Base-by-base conservation (phyloP, 2,888 invertebrate genomes). In the Miltochrista miniata region DNA sequence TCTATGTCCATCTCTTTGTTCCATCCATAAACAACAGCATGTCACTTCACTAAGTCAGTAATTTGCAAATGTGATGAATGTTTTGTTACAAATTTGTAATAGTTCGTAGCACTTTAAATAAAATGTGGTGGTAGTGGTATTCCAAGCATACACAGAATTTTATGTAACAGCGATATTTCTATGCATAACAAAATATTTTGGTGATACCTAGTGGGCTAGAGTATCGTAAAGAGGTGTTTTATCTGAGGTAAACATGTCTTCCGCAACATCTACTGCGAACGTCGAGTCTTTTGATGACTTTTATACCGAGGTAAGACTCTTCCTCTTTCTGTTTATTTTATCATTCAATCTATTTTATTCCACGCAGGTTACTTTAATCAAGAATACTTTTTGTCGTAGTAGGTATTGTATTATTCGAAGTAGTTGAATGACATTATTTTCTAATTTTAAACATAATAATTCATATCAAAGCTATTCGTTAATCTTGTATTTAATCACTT, bases 281-380 rank as follows among this genome's bases (percentile, higher is more conserved):
- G 95, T 93, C 64, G 94, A 94, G 70, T 94, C 94, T 60, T 97
- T 97, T 78, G 95, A 96, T 70, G 95, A 94, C 68, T 97, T 96
- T 85, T 97, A 96, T 78, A 92, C 95, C 8, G 97, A 97, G 94
- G 97, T 96, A 93, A 1, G 43, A 38, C 13, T 43, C 35, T 10
- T 5, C 1, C 1, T 10, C 5, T 29, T 1, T 35, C 13, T 8
- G 12, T 4, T 11, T 13, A 12, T 24, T 11, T 9, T n/a, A 11
- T 9, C 5, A 24, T 24, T 24, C 18, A 24, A 24, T 24, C 18
- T 24, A 24, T 24, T 24, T 2, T 4, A 24, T 5, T 24, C 5
- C 5, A 24, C 18, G 18, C 18, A 24, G 5, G 5, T 2, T 24
- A 24, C 5, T 24, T 24, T 24, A 4, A 24, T 2, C 5, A 24